These are phyloP conservation scores for Periplaneta americana DNA, from an alignment of 1,140 invertebrate species.

Conservation along the genomic window DNA sequence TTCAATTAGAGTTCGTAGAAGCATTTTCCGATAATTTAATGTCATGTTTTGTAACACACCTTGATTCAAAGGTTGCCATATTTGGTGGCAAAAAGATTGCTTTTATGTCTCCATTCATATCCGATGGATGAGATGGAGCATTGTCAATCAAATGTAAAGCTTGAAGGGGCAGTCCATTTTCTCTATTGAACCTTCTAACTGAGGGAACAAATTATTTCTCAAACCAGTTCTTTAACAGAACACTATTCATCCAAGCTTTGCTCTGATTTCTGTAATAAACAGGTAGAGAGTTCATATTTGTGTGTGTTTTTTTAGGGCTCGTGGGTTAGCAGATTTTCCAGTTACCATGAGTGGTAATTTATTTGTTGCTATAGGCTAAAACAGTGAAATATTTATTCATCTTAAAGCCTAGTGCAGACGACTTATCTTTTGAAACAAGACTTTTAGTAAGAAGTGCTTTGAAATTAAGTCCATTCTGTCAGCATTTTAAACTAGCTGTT, in stretches of 20 bases:
- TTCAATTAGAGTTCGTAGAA: slow-evolving; percentile 5
- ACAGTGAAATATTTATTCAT: slow-evolving; percentile 28
- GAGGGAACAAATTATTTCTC: no score
- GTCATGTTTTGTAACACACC: slow-evolving; percentile 16
- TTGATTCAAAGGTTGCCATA: slow-evolving; percentile 36
- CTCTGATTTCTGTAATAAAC: slow-evolving; percentile 30
- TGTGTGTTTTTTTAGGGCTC: slow-evolving; percentile 27
- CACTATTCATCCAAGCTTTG: slow-evolving; percentile 33
- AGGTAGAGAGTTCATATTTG: slow-evolving; percentile 24
- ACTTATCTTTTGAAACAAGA: slow-evolving; percentile 27
- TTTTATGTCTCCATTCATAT: no score
- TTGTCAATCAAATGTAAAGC: no score
- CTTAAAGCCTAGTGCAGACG: slow-evolving; percentile 29
- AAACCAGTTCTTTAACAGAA: no score
- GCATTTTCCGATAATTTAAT: slow-evolving; percentile 10
- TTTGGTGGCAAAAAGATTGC: slow-evolving; percentile 40
- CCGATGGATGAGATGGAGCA: no score
- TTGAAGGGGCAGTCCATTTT: no score
- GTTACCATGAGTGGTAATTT: slow-evolving; percentile 29
- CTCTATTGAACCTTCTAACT: no score
- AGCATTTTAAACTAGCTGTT: slow-evolving; percentile 36
- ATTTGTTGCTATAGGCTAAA: slow-evolving; percentile 27
- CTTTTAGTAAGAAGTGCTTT: slow-evolving; percentile 33
- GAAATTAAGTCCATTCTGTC: slow-evolving; percentile 38
- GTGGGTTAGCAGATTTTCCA: slow-evolving; percentile 29